phyloP scores from a whole-genome alignment of 2,113 vertebrate genomes.

The Oriolus oriolus region DNA sequence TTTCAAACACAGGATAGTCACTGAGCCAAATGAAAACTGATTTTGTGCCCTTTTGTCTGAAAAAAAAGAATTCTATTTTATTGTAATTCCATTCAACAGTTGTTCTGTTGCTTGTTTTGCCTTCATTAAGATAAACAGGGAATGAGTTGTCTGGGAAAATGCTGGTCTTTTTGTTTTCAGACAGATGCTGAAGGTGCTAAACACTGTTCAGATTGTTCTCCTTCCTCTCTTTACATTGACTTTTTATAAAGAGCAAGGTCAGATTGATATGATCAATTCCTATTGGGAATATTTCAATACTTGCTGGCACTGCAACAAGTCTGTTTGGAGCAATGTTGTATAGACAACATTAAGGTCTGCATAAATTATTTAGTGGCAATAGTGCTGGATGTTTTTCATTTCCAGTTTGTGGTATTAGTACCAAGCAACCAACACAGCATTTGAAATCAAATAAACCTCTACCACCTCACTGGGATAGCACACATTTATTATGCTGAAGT shows the following conservation, averaged over 20 bases:
- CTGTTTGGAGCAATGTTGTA: conserved; percentile 32
- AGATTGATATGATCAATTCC: conserved; percentile 49
- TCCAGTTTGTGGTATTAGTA: conserved; percentile 29
- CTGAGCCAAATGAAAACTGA: conserved; percentile 71
- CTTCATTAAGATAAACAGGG: conserved; percentile 66
- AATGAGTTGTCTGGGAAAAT: conserved; percentile 59
- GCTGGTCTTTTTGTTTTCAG: conserved; percentile 68
- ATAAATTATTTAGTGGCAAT: conserved; percentile 65
- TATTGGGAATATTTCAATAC: conserved; percentile 49
- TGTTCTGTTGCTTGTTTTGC: conserved; percentile 62
- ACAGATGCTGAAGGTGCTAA: conserved; percentile 70
- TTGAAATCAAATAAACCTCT: conserved; percentile 16
- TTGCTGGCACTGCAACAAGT: conserved; percentile 37
- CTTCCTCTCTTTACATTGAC: conserved; percentile 44
- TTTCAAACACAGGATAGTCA: conserved; percentile 73
- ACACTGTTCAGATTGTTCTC: conserved; percentile 49
- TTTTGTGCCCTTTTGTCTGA: conserved; percentile 67
- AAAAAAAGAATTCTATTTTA: conserved; percentile 62
- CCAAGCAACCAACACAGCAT: not conserved
- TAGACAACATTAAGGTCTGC: conserved; percentile 62
- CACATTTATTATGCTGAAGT: not conserved
- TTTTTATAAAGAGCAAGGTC: conserved; percentile 54
- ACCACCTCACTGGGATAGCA: not conserved
- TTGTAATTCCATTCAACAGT: conserved; percentile 63
- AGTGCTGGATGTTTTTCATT: conserved; percentile 49